phyloP scores from a whole-genome alignment of 2,888 invertebrate genomes.

The Brachyptera putata region DNA sequence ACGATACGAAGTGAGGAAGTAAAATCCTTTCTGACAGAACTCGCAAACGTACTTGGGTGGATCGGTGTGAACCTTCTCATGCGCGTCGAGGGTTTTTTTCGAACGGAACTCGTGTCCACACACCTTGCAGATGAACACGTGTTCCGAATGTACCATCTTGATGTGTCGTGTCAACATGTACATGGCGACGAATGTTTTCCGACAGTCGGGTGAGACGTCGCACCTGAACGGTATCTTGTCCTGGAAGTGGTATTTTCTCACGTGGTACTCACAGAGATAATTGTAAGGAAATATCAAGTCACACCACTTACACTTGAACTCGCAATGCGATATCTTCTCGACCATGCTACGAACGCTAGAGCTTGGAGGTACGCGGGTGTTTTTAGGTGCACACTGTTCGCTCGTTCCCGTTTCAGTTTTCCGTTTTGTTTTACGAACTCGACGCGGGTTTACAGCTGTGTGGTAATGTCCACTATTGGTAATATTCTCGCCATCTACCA shows the following conservation, averaged over 20 bases:
- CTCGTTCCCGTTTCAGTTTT: neutral
- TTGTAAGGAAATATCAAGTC: neutral
- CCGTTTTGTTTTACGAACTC: no score
- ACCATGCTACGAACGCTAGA: neutral
- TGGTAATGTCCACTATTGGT: no score
- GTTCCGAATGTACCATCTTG: neutral
- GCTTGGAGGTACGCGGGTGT: neutral
- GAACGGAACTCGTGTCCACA: neutral
- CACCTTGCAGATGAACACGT: neutral
- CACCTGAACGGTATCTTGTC: neutral
- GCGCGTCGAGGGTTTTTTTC: neutral
- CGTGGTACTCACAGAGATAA: slow-evolving; percentile 2
- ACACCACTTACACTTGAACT: neutral
- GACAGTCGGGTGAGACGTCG: neutral
- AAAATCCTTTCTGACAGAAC: neutral
- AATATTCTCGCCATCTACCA: no score
- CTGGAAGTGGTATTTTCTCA: neutral
- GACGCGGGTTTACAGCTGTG: no score
- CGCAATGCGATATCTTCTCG: neutral
- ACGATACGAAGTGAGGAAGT: neutral
- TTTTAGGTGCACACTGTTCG: no score
- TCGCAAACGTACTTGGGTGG: neutral
- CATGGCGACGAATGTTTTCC: neutral
- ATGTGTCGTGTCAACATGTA: neutral
- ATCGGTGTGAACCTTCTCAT: neutral